phyloP scores from a whole-genome alignment of 2,888 invertebrate species.

The Drosophila fulvimacula region DNA sequence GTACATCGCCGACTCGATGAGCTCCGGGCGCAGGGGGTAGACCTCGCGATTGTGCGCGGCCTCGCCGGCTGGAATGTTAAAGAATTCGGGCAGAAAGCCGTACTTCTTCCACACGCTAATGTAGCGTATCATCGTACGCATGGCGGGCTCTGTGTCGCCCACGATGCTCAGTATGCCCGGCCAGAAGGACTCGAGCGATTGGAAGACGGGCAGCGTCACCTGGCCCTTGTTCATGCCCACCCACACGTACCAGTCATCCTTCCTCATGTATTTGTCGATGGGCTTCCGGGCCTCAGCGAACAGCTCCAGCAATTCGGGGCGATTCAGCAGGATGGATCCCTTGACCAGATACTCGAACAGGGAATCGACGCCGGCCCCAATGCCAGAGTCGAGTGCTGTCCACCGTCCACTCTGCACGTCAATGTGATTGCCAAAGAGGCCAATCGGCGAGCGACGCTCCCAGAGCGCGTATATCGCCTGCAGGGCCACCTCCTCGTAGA shows the following conservation, averaged over 20 bases:
- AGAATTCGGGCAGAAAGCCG: constrained; percentile 99
- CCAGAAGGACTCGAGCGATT: constrained; percentile 99
- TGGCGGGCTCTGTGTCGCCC: constrained; percentile 95
- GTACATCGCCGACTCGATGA: constrained; percentile 98
- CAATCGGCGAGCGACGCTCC: constrained; percentile 93
- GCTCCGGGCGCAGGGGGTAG: constrained; percentile 97
- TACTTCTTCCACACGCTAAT: constrained; percentile 98
- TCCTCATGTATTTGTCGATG: constrained; percentile 94
- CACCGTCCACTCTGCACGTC: constrained; percentile 97
- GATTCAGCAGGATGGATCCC: constrained; percentile 95
- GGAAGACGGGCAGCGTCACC: constrained; percentile 98
- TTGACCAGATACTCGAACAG: constrained; percentile 99
- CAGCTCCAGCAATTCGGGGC: constrained; percentile 95
- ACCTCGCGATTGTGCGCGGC: constrained; percentile 93
- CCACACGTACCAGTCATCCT: constrained; percentile 99
- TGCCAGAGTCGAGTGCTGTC: constrained; percentile 99
- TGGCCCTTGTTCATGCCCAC: constrained; percentile 98
- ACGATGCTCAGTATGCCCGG: constrained; percentile 96
- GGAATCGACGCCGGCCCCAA: constrained; percentile 98
- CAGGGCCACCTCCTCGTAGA: constrained; percentile 97
- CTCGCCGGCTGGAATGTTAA: constrained; percentile 95
- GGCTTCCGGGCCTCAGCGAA: constrained; percentile 92
- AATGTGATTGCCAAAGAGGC: constrained; percentile 98
- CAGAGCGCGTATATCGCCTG: constrained; percentile 96
- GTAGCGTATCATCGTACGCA: constrained; percentile 97